A percentile compares a stretch with the other conserved stretches of the same genome.
Conservation (phyloP, 2,113 vertebrate species). For the Pomatostomus ruficeps region DNA sequence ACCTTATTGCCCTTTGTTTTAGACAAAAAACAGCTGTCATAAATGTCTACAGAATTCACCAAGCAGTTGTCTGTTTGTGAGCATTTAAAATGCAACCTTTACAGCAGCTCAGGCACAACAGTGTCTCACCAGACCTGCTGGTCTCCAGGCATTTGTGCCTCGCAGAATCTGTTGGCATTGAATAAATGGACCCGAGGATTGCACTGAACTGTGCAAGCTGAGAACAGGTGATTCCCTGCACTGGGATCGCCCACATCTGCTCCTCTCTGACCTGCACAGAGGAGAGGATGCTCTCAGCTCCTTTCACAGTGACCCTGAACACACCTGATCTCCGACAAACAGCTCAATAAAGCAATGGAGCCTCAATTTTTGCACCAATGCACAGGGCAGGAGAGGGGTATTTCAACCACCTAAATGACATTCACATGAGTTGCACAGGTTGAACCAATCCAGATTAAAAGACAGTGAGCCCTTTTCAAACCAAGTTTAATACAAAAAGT, state of each 20-base stretch:
- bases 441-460: background rate
- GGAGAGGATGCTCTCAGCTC: background rate
- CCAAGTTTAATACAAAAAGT: background rate
- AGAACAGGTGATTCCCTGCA: background rate
- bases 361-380: background rate
- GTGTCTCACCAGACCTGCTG: background rate
- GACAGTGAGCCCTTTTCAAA: background rate
- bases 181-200: background rate
- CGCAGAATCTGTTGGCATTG: background rate
- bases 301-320: background rate
- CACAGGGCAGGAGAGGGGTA: background rate
- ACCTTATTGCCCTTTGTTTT: background rate
- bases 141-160: background rate
- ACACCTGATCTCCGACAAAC: rapidly evolving
- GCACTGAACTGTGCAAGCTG: background rate
- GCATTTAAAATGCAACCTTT: background rate
- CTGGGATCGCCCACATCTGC: background rate
- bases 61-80: background rate
- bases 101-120: background rate
- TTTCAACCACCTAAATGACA: background rate
- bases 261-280: background rate
- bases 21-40: background rate
- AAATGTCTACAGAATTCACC: background rate
- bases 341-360: background rate
- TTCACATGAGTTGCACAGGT: background rate